phyloP scores from a whole-genome alignment of 2,888 invertebrate genomes.

The Leptinotarsa juncta region DNA sequence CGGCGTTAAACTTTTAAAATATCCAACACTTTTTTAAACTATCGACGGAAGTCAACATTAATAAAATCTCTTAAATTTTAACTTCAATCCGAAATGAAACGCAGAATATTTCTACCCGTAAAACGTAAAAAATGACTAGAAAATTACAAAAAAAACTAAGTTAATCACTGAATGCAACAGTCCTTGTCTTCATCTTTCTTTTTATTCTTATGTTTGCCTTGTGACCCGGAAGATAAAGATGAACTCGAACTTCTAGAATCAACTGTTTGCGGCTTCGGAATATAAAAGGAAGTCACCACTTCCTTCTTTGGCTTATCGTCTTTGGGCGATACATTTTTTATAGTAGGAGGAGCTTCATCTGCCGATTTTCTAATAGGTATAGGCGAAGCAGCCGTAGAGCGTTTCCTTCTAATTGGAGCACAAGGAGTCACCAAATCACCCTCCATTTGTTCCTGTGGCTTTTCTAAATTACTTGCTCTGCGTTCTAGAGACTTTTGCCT shows the following conservation, averaged over 20 bases:
- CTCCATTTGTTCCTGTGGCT: background rate
- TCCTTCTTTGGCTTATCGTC: constrained; percentile 50
- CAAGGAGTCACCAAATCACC: constrained; percentile 37
- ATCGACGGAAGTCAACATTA: constrained; percentile 54
- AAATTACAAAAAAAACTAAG: constrained; percentile 51
- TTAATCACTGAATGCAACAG: constrained; percentile 58
- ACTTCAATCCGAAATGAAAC: constrained; percentile 49
- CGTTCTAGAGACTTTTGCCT: constrained; percentile 59
- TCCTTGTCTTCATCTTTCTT: constrained; percentile 52
- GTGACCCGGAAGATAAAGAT: constrained; percentile 15
- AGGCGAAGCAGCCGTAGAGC: constrained; percentile 52
- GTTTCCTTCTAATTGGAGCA: constrained; percentile 50
- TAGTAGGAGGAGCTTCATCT: constrained; percentile 41
- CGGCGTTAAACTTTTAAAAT: constrained; percentile 39
- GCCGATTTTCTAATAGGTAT: constrained; percentile 27
- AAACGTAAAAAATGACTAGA: constrained; percentile 60
- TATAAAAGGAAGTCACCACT: constrained; percentile 48
- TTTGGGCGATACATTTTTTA: constrained; percentile 17
- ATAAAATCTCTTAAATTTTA: constrained; percentile 34
- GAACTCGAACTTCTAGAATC: constrained; percentile 35
- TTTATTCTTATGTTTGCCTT: constrained; percentile 39
- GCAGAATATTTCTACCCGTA: constrained; percentile 59
- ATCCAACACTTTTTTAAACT: constrained; percentile 52
- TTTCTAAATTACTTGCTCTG: constrained; percentile 38
- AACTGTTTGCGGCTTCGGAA: constrained; percentile 49